These are phyloP conservation scores for Scleropages formosus DNA, from an alignment of 2,797 vertebrate genomes.

Conservation along the genomic window DNA sequence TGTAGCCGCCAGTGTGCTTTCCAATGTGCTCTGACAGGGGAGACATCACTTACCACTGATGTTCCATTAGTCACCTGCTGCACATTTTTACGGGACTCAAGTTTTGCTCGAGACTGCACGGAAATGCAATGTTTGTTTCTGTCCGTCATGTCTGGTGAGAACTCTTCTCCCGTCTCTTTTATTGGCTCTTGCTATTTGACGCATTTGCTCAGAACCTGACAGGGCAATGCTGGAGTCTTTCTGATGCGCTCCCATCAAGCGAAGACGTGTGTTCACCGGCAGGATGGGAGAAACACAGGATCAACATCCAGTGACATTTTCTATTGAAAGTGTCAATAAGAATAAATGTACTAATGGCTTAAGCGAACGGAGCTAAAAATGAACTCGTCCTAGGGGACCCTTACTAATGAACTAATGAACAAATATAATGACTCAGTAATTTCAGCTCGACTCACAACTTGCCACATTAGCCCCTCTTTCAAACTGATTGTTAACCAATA, in stretches of 20 bases:
- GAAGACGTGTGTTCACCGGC: neutral
- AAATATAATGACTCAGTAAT: too few relatives aligned
- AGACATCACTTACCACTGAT: constrained; percentile 45
- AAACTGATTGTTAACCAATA: too few relatives aligned
- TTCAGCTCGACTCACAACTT: too few relatives aligned
- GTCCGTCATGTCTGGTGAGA: neutral
- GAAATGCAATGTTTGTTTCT: neutral
- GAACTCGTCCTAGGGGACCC: neutral
- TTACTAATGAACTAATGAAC: too few relatives aligned
- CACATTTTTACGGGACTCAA: constrained; percentile 30
- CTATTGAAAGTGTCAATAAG: too few relatives aligned
- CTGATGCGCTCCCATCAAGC: constrained; percentile 12
- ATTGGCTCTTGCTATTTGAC: constrained; percentile 35
- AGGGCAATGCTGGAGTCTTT: constrained; percentile 17
- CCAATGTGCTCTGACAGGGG: constrained; percentile 43
- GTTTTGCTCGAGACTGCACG: neutral
- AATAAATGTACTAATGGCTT: neutral
- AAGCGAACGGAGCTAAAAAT: neutral
- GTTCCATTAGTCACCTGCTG: constrained; percentile 45
- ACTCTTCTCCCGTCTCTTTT: constrained; percentile 35
- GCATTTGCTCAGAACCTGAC: constrained; percentile 20
- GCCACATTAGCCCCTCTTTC: too few relatives aligned
- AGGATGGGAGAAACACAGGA: constrained; percentile 16
- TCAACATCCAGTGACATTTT: neutral
- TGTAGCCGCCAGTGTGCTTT: constrained; percentile 37